Evolutionary conservation across 1,140 invertebrate species (phyloP).

Genomic region (Bombus affinis): DNA sequence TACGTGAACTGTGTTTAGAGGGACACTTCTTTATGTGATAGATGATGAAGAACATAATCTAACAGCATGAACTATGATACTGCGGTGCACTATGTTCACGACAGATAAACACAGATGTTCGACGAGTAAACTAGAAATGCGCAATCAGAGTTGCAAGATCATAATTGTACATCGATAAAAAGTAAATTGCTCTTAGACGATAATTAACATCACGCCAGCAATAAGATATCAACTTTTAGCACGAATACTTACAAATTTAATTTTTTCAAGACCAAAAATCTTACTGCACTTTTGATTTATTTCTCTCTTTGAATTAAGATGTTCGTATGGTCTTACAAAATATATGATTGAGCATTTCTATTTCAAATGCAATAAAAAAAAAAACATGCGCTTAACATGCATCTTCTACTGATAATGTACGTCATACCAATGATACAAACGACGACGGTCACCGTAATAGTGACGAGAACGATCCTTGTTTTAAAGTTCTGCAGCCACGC

Average conservation of each 20-base stretch:
- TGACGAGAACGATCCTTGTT: slow-evolving; percentile 75
- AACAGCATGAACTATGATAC: background rate
- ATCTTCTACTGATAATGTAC: background rate
- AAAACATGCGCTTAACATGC: slow-evolving; percentile 13
- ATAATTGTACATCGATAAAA: too few relatives aligned
- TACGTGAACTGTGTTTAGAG: slow-evolving; percentile 7
- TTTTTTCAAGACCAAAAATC: background rate
- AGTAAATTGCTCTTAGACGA: too few relatives aligned
- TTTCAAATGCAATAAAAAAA: background rate
- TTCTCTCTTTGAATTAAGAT: background rate
- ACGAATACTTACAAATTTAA: background rate
- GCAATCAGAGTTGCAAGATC: background rate
- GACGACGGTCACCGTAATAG: slow-evolving; percentile 71
- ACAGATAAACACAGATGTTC: background rate
- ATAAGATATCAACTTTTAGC: background rate
- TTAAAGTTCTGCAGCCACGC: slow-evolving; percentile 84
- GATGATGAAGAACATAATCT: background rate
- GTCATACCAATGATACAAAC: slow-evolving; percentile 77
- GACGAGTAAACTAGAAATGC: slow-evolving; percentile 1
- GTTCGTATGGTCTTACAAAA: background rate
- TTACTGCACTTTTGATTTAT: background rate
- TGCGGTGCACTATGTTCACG: background rate
- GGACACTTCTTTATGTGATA: background rate
- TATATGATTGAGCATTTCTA: background rate
- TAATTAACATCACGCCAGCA: too few relatives aligned